phyloP scores from a whole-genome alignment of 2,797 vertebrate species.

The Gobio occitaniae region DNA sequence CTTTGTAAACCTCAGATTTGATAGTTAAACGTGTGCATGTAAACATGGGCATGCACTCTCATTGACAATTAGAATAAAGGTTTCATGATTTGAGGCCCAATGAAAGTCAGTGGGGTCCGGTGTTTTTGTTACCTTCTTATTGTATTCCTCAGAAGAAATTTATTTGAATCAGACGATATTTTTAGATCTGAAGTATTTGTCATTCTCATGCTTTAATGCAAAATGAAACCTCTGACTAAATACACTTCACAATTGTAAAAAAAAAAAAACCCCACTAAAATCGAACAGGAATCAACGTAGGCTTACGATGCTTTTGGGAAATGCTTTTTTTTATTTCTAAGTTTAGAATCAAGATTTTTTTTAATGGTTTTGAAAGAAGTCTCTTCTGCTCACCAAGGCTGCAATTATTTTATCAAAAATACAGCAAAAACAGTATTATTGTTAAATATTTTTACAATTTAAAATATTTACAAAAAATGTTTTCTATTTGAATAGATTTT shows the following conservation, averaged over 20 bases:
- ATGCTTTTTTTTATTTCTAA: too few species aligned
- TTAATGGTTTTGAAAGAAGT: too few species aligned
- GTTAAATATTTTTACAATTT: too few species aligned
- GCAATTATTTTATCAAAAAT: too few species aligned
- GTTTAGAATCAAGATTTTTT: too few species aligned
- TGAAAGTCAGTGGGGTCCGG: too few species aligned
- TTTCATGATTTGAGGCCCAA: neutral
- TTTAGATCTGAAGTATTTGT: neutral
- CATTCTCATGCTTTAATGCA: neutral
- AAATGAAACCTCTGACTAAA: neutral
- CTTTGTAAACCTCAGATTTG: neutral
- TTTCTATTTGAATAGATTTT: too few species aligned
- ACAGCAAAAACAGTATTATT: too few species aligned
- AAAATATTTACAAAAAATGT: too few species aligned
- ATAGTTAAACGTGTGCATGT: neutral
- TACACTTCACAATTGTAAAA: neutral
- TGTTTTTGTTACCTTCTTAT: neutral
- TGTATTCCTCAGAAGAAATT: neutral
- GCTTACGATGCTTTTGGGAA: too few species aligned
- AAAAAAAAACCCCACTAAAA: neutral
- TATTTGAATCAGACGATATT: neutral
- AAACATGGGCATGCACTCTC: neutral
- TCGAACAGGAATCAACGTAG: too few species aligned
- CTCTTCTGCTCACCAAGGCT: too few species aligned
- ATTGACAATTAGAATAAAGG: neutral